Percentiles rank a stretch among this genome's conserved stretches.
Evolutionary conservation across 53 echinoderm and acorn worm genomes (phyloP).

Genomic region (Zoroaster sp.): DNA sequence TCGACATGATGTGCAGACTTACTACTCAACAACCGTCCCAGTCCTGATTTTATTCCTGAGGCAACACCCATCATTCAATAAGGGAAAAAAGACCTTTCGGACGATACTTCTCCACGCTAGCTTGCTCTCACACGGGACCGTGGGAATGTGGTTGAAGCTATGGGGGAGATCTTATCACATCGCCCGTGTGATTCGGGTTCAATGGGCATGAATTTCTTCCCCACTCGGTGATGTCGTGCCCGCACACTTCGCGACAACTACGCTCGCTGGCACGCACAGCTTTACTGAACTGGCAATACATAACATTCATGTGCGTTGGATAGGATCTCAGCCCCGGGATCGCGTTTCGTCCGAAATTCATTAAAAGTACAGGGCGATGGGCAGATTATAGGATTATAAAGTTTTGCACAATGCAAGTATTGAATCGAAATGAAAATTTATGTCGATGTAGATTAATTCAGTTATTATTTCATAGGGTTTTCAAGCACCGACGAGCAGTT

Average conservation of each 20-base stretch:
- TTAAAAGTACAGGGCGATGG: background rate
- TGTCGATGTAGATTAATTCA: background rate
- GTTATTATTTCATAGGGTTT: background rate
- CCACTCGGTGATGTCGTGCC: background rate
- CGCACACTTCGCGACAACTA: background rate
- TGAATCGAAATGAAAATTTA: background rate
- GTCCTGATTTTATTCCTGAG: background rate
- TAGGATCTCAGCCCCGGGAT: background rate
- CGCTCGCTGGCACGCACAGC: background rate
- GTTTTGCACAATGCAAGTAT: background rate
- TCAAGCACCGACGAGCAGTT: background rate
- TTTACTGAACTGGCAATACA: background rate
- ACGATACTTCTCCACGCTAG: background rate
- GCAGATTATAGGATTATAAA: background rate
- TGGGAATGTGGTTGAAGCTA: constrained; percentile 24
- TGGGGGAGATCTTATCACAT: constrained; percentile 35
- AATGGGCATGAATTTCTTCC: background rate
- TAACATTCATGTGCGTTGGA: background rate
- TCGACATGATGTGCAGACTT: too few relatives aligned
- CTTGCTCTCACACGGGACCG: constrained; percentile 1
- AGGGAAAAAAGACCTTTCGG: background rate
- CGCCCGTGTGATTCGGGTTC: constrained; percentile 5
- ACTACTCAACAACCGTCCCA: background rate
- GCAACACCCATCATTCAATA: background rate
- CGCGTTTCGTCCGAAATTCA: background rate